Evolutionary conservation across 2,797 vertebrate genomes (phyloP).

Genomic region (Chelmon rostratus): DNA sequence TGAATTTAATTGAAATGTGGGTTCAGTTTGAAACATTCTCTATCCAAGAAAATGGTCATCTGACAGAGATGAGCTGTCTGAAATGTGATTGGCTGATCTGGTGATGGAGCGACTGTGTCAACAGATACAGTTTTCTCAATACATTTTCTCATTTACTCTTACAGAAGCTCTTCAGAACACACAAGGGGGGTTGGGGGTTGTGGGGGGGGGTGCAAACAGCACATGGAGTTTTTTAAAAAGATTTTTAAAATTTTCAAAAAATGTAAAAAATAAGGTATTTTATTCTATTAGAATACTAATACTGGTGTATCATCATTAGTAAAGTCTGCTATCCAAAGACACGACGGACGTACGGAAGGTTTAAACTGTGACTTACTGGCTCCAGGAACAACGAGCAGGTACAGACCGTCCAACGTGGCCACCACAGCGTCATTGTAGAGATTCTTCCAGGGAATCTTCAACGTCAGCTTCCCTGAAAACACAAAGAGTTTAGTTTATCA

Average conservation of each 20-base stretch:
- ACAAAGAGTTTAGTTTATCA: neutral
- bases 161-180: no score
- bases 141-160: neutral
- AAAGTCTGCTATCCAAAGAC: neutral
- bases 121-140: neutral
- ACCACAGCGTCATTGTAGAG: constrained; percentile 96
- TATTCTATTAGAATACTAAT: no score
- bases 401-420: constrained; percentile 93
- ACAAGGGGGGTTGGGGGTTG: no score
- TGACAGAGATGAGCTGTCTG: neutral
- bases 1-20: no score
- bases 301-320: neutral
- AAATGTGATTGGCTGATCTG: constrained; percentile 3
- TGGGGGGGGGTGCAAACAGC: no score
- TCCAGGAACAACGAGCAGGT: constrained; percentile 95
- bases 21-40: neutral
- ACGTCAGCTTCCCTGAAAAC: constrained; percentile 91
- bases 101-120: neutral
- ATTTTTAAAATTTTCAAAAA: no score
- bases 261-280: no score
- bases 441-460: constrained; percentile 99
- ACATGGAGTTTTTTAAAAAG: no score
- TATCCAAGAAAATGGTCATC: neutral
- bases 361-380: constrained; percentile 88
- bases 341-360: neutral